A percentile compares a stretch with the other conserved stretches of the same genome.
These are phyloP conservation scores for Peribatodes rhomboidaria DNA, from an alignment of 2,888 invertebrate genomes.

Conservation along the genomic window DNA sequence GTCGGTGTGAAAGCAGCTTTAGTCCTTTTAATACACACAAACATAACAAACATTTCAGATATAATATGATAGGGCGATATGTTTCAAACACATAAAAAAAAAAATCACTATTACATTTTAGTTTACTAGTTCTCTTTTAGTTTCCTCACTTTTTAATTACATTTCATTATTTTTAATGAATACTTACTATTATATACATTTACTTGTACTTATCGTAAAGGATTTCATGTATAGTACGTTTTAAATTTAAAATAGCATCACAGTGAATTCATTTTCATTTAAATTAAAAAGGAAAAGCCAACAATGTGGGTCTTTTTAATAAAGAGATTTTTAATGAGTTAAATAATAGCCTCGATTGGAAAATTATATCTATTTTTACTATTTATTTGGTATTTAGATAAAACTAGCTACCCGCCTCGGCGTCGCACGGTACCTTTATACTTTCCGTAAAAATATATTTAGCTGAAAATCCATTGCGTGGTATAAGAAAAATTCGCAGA, in stretches of 20 bases:
- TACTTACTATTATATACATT: conserved; percentile 33
- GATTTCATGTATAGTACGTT: conserved; percentile 29
- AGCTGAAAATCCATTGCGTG: too few species aligned
- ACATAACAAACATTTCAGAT: neutral
- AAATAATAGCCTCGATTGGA: neutral
- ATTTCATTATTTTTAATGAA: conserved; percentile 11
- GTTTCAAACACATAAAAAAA: neutral
- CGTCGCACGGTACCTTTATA: too few species aligned
- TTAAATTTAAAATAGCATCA: conserved; percentile 75
- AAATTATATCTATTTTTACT: neutral
- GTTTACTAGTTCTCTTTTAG: neutral
- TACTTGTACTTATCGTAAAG: conserved; percentile 24
- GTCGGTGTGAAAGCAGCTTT: too few species aligned
- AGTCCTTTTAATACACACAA: too few species aligned
- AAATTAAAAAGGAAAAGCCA: conserved; percentile 30
- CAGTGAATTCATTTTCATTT: conserved; percentile 77
- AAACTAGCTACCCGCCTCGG: too few species aligned
- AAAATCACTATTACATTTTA: neutral
- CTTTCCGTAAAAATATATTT: too few species aligned
- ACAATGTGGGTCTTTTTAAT: conserved; percentile 10
- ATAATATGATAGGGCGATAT: neutral
- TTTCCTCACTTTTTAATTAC: conserved; percentile 14
- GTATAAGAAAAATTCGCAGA: too few species aligned
- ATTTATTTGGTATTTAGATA: too few species aligned
- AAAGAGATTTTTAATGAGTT: conserved; percentile 4